A percentile compares a stretch with the other conserved stretches of the same genome.
Evolutionary conservation across 2,113 vertebrate genomes (phyloP).

Genomic region (Opisthocomus hoazin): DNA sequence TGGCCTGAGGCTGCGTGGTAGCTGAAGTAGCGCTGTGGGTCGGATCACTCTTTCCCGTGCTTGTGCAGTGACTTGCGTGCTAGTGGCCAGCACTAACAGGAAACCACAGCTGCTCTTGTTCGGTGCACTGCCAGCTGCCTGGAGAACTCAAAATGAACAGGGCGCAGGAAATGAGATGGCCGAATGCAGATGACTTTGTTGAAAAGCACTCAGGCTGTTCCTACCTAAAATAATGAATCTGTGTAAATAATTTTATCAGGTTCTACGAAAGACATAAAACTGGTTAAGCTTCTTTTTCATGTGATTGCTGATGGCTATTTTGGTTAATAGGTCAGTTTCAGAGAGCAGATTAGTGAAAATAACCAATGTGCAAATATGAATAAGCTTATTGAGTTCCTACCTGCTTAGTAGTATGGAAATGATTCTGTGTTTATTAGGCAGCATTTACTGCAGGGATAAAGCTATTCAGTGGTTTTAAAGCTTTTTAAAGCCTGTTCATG

Average conservation of each 20-base stretch:
- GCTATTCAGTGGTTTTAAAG: not conserved
- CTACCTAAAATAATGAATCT: not conserved
- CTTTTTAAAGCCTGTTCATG: not conserved
- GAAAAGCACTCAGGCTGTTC: not conserved
- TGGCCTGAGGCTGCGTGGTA: not conserved
- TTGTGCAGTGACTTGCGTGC: not conserved
- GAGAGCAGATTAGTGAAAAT: not conserved
- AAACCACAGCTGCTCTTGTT: slow-evolving; percentile 62
- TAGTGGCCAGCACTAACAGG: slow-evolving; percentile 1
- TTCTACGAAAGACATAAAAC: not conserved
- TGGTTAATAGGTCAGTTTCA: not conserved
- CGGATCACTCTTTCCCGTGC: not conserved
- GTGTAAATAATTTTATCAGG: not conserved
- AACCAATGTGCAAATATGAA: not conserved
- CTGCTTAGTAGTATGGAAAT: not conserved
- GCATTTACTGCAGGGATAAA: not conserved
- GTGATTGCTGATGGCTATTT: not conserved
- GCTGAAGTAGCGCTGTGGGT: not conserved
- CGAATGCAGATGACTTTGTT: not conserved
- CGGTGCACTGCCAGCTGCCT: slow-evolving; percentile 38
- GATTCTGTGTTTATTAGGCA: not conserved
- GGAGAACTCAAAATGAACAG: not conserved
- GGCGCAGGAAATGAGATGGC: slow-evolving; percentile 37
- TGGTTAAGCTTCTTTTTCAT: not conserved
- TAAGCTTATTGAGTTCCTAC: not conserved